Conservation (phyloP, 2,113 vertebrate species). For the Platycercus adscitus region DNA sequence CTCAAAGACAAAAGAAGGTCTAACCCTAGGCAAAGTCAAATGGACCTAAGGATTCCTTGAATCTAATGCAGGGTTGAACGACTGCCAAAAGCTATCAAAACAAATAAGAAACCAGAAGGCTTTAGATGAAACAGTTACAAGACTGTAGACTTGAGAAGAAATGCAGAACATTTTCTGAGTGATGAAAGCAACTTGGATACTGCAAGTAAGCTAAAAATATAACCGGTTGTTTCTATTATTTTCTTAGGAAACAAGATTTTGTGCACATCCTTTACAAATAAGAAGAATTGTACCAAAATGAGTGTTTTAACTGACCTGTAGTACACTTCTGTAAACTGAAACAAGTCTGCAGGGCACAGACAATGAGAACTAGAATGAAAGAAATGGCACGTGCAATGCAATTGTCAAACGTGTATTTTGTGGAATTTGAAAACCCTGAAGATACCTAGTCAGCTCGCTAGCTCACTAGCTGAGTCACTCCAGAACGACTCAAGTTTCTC, state of each 20-base stretch:
- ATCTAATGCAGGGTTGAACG: accelerated
- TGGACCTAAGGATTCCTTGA: neutral
- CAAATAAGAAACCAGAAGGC: neutral
- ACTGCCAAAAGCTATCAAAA: neutral
- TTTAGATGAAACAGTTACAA: neutral
- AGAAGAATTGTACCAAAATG: neutral
- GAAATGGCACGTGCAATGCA: neutral
- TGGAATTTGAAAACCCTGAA: neutral
- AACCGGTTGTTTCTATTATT: neutral
- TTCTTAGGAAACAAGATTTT: neutral
- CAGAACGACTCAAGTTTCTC: neutral
- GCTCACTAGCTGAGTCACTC: neutral
- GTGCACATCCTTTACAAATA: neutral
- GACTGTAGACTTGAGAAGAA: neutral
- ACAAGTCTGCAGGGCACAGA: neutral
- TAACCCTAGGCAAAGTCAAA: neutral
- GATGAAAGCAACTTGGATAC: neutral
- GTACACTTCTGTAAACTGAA: neutral
- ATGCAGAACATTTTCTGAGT: neutral
- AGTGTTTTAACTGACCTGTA: neutral
- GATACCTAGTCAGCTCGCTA: neutral
- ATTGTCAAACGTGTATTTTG: neutral
- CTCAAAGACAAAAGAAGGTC: neutral
- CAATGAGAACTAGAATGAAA: neutral
- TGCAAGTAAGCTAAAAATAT: neutral